These are phyloP conservation scores for Dyspetes luteomarginatus DNA, from an alignment of 2,888 invertebrate species.

Conservation along the genomic window DNA sequence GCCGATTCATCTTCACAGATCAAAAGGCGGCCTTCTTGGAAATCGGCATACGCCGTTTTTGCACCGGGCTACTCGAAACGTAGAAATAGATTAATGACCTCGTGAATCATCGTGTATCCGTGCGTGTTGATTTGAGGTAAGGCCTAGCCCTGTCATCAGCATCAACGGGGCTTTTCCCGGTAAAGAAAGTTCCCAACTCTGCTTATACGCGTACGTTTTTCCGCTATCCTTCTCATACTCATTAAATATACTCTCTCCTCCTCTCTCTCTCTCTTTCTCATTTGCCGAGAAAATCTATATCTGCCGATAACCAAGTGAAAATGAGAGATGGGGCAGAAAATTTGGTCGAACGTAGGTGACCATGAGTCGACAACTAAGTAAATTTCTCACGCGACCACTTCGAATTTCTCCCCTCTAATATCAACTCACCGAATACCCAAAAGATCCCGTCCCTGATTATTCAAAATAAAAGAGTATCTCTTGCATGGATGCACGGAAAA, in stretches of 20 bases:
- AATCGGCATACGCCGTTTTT: slow-evolving; percentile 74
- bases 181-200: slow-evolving; percentile 50
- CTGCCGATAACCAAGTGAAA: neutral
- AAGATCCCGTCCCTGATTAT: too few species aligned
- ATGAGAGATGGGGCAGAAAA: too few species aligned
- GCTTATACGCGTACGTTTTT: slow-evolving; percentile 17
- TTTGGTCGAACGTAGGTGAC: too few species aligned
- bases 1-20: slow-evolving; percentile 81
- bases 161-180: slow-evolving; percentile 58
- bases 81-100: slow-evolving; percentile 81
- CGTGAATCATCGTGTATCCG: slow-evolving; percentile 78
- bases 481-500: neutral
- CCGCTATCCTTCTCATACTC: too few species aligned
- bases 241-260: slow-evolving; percentile 20
- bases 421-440: too few species aligned
- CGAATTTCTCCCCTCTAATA: neutral
- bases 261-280: slow-evolving; percentile 10
- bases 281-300: neutral
- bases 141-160: slow-evolving; percentile 69
- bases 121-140: slow-evolving; percentile 77
- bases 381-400: too few species aligned
- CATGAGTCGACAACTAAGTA: too few species aligned
- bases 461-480: neutral
- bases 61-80: slow-evolving; percentile 65
- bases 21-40: slow-evolving; percentile 80